phyloP scores from a whole-genome alignment of 2,113 vertebrate species.

The Tamias sibiricus region DNA sequence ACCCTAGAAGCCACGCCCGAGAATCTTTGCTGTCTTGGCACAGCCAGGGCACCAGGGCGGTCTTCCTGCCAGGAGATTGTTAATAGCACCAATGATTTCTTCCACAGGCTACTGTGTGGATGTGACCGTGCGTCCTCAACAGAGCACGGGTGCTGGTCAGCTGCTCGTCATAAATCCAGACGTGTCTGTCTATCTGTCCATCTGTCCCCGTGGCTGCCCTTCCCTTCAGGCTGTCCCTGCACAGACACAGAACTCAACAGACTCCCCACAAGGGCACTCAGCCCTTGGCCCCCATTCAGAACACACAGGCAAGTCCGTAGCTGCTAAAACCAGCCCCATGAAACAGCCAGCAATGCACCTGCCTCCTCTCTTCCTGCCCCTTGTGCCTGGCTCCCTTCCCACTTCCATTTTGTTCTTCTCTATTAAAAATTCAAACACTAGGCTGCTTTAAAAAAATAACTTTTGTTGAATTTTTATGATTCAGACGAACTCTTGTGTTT shows the following conservation, averaged over 20 bases:
- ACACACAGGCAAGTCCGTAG: constrained; percentile 46
- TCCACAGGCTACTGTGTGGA: neutral
- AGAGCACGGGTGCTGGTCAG: accelerated
- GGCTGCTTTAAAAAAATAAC: neutral
- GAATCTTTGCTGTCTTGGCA: neutral
- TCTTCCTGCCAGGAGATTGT: neutral
- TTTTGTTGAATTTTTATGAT: neutral
- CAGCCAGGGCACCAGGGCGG: accelerated
- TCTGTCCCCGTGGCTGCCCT: neutral
- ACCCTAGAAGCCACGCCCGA: neutral
- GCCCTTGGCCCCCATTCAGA: constrained; percentile 32
- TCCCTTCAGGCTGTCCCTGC: neutral
- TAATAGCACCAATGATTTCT: constrained; percentile 9
- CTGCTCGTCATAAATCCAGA: neutral
- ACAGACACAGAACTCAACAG: constrained; percentile 25
- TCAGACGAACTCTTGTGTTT: neutral
- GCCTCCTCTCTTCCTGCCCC: neutral
- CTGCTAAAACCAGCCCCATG: neutral
- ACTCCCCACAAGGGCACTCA: neutral
- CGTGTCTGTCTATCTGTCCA: neutral
- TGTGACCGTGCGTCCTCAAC: neutral
- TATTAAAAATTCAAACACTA: neutral
- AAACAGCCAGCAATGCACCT: neutral
- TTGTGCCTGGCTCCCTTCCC: neutral
- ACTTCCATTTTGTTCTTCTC: neutral